Conservation (phyloP, 2,113 vertebrate species). For the Morphnarchus princeps region DNA sequence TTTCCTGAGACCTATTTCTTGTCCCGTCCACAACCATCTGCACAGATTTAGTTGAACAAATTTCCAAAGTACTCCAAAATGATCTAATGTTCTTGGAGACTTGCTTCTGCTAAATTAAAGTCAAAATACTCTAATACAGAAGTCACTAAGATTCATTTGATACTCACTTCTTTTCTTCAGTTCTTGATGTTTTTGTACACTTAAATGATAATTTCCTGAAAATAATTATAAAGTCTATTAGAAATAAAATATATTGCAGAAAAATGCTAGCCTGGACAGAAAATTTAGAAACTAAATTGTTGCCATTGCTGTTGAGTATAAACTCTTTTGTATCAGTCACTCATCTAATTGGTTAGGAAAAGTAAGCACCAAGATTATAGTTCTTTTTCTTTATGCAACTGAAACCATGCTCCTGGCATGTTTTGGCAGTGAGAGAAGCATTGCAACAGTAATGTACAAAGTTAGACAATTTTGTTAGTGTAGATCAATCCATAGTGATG, state of each 20-base stretch:
- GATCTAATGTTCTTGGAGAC: background rate
- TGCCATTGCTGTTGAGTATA: background rate
- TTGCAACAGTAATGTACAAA: background rate
- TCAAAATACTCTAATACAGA: background rate
- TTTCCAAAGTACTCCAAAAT: background rate
- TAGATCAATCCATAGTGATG: background rate
- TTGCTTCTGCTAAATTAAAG: background rate
- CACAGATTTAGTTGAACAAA: background rate
- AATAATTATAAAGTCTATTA: background rate
- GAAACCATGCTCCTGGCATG: background rate
- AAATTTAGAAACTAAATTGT: background rate
- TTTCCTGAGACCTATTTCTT: background rate
- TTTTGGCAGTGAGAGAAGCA: background rate
- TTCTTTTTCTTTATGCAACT: background rate
- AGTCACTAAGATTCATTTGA: background rate
- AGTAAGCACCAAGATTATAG: background rate
- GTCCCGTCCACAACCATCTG: background rate
- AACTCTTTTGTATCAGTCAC: background rate
- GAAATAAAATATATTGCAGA: background rate
- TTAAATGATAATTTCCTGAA: background rate
- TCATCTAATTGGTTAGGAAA: background rate
- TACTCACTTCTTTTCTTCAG: background rate
- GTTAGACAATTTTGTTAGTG: background rate
- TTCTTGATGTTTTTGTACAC: background rate
- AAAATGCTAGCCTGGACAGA: background rate